Evolutionary conservation across 2,888 invertebrate genomes (phyloP).

Genomic region (Drosophila borborema): DNA sequence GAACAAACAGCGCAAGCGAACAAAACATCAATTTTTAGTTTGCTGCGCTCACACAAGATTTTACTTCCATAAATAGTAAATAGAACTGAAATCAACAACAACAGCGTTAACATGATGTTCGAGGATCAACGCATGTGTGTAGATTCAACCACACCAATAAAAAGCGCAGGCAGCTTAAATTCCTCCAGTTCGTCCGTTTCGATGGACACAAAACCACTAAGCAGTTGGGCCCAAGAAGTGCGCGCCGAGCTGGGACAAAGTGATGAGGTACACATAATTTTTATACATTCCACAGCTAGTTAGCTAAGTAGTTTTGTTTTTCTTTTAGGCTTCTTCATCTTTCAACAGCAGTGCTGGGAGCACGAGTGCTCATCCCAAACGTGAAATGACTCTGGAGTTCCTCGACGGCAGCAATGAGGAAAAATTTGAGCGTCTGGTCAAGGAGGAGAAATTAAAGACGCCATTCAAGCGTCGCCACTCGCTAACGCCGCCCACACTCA

Average conservation of each 20-base stretch:
- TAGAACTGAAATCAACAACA: constrained; percentile 5
- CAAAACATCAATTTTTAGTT: constrained; percentile 34
- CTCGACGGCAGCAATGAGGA: constrained; percentile 83
- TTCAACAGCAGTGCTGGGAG: constrained; percentile 68
- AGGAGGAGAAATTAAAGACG: constrained; percentile 84
- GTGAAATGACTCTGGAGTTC: constrained; percentile 78
- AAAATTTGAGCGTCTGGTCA: constrained; percentile 83
- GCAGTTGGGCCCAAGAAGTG: constrained; percentile 81
- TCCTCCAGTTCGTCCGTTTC: constrained; percentile 64
- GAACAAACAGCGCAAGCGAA: constrained; percentile 40
- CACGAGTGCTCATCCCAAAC: constrained; percentile 33
- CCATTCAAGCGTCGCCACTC: constrained; percentile 85
- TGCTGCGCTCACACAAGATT: neutral
- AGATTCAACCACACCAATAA: constrained; percentile 52
- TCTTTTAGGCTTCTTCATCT: constrained; percentile 56
- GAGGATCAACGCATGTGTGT: constrained; percentile 66
- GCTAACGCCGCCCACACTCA: constrained; percentile 71
- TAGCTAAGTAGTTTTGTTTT: neutral
- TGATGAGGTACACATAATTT: constrained; percentile 55
- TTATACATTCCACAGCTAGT: neutral
- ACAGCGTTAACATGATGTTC: constrained; percentile 51
- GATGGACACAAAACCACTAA: constrained; percentile 56
- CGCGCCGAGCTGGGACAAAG: constrained; percentile 66
- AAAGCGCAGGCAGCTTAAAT: constrained; percentile 60
- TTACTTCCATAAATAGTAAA: neutral